Evolutionary conservation across 2,113 vertebrate species (phyloP).

Genomic region (Butorides virescens): DNA sequence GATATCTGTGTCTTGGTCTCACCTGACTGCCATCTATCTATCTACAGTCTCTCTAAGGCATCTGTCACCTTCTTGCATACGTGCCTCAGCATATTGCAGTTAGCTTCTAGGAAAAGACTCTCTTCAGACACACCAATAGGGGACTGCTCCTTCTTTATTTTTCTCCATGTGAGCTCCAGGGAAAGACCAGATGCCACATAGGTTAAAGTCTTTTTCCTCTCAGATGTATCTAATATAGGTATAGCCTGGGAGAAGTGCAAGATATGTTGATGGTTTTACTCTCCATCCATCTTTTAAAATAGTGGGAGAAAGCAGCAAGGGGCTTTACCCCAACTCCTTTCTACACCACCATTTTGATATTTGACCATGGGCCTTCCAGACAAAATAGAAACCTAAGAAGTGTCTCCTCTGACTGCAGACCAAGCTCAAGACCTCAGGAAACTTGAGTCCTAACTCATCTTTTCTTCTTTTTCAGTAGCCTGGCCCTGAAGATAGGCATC

Average conservation of each 20-base stretch:
- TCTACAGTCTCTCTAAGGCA: not conserved
- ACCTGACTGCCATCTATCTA: slow-evolving; percentile 35
- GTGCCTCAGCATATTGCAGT: not conserved
- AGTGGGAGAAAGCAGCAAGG: not conserved
- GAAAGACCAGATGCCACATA: not conserved
- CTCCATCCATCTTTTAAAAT: not conserved
- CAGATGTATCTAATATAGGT: not conserved
- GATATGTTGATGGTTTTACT: not conserved
- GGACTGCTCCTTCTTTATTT: not conserved
- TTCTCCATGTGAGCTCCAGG: not conserved
- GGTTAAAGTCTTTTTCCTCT: not conserved
- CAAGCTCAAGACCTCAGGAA: not conserved
- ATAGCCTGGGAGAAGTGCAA: not conserved
- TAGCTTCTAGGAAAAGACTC: not conserved
- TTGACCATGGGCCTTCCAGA: not conserved
- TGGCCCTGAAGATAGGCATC: not conserved
- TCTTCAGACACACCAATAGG: not conserved
- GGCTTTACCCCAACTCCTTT: not conserved
- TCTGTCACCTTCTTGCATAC: not conserved
- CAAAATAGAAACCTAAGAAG: not conserved
- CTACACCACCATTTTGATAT: not conserved
- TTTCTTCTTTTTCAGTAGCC: not conserved
- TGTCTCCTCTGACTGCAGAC: not conserved
- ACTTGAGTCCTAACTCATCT: not conserved
- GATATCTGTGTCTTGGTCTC: not conserved